phyloP scores from a whole-genome alignment of 2,797 vertebrate genomes.

The Silurus aristotelis region DNA sequence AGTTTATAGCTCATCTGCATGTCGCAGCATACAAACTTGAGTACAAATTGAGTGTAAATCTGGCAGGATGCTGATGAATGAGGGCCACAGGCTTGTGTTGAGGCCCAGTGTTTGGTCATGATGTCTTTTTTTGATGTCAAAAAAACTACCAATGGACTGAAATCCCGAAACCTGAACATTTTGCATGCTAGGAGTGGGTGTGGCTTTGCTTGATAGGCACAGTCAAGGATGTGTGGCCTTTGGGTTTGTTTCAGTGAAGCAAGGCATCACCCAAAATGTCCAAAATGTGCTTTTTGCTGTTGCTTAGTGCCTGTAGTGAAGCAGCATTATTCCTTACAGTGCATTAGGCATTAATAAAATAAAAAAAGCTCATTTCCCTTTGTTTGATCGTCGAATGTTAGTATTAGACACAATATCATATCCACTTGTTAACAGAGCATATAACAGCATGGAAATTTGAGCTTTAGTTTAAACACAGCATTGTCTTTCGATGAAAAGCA shows the following conservation, averaged over 20 bases:
- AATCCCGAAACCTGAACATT: not conserved
- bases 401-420: not conserved
- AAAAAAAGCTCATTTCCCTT: not conserved
- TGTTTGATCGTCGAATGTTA: not conserved
- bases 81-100: too few relatives aligned
- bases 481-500: not conserved
- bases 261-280: not conserved
- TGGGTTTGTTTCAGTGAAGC: not conserved
- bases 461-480: not conserved
- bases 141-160: not conserved
- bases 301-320: not conserved
- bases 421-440: not conserved
- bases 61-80: too few relatives aligned
- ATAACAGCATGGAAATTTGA: not conserved
- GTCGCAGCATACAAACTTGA: too few relatives aligned
- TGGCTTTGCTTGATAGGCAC: not conserved
- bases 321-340: not conserved
- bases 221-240: not conserved
- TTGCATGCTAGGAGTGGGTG: not conserved
- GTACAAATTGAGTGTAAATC: too few relatives aligned
- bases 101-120: not conserved
- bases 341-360: not conserved
- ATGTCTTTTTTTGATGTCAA: not conserved
- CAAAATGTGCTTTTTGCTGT: not conserved
- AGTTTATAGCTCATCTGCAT: too few relatives aligned